phyloP scores from a whole-genome alignment of 2,888 invertebrate genomes.

The Stenodera caucasica region DNA sequence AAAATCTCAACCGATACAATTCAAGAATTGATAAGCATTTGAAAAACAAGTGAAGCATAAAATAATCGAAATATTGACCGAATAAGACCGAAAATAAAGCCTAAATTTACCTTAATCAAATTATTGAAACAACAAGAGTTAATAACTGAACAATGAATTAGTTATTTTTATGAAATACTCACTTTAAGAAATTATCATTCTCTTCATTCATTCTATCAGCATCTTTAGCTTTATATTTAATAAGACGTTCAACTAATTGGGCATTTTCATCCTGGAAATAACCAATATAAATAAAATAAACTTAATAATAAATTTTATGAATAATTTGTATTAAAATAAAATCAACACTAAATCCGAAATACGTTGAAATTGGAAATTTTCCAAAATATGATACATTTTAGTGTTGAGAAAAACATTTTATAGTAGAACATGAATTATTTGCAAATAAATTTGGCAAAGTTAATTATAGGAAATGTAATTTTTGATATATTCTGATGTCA shows the following conservation, averaged over 20 bases:
- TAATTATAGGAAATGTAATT: not conserved
- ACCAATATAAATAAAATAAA: slow-evolving; percentile 3
- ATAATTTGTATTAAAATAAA: not conserved
- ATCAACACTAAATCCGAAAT: not conserved
- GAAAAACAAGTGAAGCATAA: no score
- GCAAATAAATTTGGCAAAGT: not conserved
- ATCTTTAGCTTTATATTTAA: slow-evolving; percentile 91
- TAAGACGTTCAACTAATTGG: slow-evolving; percentile 80
- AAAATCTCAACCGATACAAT: no score
- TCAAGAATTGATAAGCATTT: no score
- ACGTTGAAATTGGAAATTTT: not conserved
- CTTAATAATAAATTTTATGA: not conserved
- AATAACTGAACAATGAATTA: not conserved
- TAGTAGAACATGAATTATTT: not conserved
- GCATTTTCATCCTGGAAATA: slow-evolving; percentile 81
- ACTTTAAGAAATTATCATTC: slow-evolving; percentile 91
- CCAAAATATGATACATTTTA: not conserved
- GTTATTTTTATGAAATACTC: slow-evolving; percentile 52
- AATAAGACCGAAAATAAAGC: no score
- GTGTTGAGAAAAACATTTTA: not conserved
- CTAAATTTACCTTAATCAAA: no score
- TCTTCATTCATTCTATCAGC: slow-evolving; percentile 97
- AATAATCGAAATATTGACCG: no score
- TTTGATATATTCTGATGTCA: not conserved
- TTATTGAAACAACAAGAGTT: no score